Conservation (phyloP, 2,113 vertebrate genomes). For the Pelodiscus sinensis region DNA sequence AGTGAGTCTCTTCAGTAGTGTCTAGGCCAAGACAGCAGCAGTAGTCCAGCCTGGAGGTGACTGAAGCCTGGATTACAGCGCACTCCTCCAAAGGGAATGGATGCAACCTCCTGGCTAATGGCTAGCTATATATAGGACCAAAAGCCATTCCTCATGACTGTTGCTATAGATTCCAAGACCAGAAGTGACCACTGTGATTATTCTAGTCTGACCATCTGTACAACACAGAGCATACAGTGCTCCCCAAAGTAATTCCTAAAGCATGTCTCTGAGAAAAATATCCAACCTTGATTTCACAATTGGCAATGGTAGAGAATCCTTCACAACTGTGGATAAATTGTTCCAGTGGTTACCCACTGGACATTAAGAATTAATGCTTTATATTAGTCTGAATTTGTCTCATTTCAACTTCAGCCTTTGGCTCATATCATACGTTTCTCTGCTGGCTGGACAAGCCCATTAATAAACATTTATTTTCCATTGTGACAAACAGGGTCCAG, state of each 20-base stretch:
- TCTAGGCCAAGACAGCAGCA: not conserved
- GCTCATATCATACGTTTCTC: not conserved
- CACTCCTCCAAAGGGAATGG: not conserved
- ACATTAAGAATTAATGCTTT: not conserved
- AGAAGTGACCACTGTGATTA: not conserved
- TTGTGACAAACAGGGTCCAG: not conserved
- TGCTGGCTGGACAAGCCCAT: not conserved
- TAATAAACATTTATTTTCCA: not conserved
- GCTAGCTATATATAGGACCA: not conserved
- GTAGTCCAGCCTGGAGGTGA: not conserved
- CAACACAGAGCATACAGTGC: not conserved
- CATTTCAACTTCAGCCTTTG: not conserved
- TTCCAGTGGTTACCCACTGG: not conserved
- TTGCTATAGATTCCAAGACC: not conserved
- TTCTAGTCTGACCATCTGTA: not conserved
- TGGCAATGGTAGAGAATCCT: not conserved
- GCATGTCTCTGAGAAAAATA: not conserved
- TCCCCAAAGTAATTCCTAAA: not conserved
- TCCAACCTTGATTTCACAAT: not conserved
- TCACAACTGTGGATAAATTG: not conserved
- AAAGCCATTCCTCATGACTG: not conserved
- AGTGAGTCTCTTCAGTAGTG: not conserved
- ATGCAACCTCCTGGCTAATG: not conserved
- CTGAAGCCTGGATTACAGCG: not conserved
- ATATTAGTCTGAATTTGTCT: not conserved